Base-by-base conservation (phyloP, 2,797 vertebrate species). In the Acomys russatus region DNA sequence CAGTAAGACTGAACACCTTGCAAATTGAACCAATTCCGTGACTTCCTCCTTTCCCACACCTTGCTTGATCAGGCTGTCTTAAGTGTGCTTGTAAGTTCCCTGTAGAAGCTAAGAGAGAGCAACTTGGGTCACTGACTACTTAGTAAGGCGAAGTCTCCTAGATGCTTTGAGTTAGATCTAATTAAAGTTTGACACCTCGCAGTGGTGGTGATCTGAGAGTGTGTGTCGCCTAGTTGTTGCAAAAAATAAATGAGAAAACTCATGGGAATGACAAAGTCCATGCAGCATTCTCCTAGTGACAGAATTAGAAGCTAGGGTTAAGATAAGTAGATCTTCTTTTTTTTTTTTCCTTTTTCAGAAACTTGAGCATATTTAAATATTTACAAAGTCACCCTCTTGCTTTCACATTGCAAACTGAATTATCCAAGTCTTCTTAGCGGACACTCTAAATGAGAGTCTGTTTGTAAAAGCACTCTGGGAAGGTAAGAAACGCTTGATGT, bases 391-490 rank as follows among this genome's bases (percentile, higher is more conserved):
- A 96, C 94, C 66, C 89, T 38, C 71, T 96, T 54, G 71, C 91
- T 91, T 96, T 73, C 79, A 17, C 70, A 63, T 89, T 83, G 71
- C 94, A 97, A 97, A 98, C 90, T 84, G 88, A 94, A 96, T 97
- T 97, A 97, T 94, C 86, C 91, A 71, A 96, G 88, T 94, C 77
- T 78, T 84, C 83, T 96, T 80, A 92, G 91, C 77, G 78, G 74
- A 80, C 80, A 23, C 63, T 88, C 95, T 94, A 80, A 95, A 90
- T 95, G 83, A 96, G 78, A 73, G n/a, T 88, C 91, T 94, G 2
- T 85, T 96, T 88, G 87, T 82, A 96, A 97, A 96, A 97, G 83
- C 93, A 82, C 96, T 98, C 93, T 97, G 91, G 96, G 74, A 97
- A 97, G 94, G 97, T 97, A 97, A 94, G 92, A 91, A 92, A 91